phyloP scores from a whole-genome alignment of 92 coral and sea anemone genomes.

The Bergia sp. region DNA sequence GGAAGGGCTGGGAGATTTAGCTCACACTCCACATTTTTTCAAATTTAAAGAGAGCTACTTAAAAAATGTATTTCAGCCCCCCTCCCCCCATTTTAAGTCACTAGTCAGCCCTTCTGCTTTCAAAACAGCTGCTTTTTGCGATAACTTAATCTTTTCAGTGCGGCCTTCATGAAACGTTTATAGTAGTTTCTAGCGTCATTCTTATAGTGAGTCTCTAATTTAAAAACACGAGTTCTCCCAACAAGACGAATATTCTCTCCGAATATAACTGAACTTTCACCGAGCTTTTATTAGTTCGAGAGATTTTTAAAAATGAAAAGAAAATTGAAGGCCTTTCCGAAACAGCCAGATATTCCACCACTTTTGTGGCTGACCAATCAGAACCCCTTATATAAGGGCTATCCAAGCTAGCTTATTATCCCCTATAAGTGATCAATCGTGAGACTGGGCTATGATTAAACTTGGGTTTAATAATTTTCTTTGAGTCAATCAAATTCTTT shows the following conservation, averaged over 20 bases:
- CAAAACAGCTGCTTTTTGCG: not conserved
- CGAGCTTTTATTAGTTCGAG: not conserved
- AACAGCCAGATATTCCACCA: not conserved
- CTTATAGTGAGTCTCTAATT: not conserved
- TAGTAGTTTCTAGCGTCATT: not conserved
- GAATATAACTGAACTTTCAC: not conserved
- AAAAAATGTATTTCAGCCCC: too few relatives aligned
- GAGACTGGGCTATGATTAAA: not conserved
- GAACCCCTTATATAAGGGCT: not conserved
- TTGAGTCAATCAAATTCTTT: too few relatives aligned
- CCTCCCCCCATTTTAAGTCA: too few relatives aligned
- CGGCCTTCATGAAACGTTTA: not conserved
- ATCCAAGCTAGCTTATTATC: too few relatives aligned
- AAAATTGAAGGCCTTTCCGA: not conserved
- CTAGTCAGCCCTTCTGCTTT: too few relatives aligned
- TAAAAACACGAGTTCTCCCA: not conserved
- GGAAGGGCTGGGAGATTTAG: too few relatives aligned
- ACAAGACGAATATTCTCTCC: not conserved
- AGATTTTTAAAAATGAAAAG: too few relatives aligned
- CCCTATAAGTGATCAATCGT: not conserved
- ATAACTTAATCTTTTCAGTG: not conserved
- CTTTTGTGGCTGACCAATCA: not conserved
- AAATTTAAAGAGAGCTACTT: too few relatives aligned
- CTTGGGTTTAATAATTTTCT: not conserved
- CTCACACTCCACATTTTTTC: too few relatives aligned